A percentile compares a stretch with the other conserved stretches of the same genome.
phyloP scores from a whole-genome alignment of 2,888 invertebrate species.

The Synanthedon vespiformis region DNA sequence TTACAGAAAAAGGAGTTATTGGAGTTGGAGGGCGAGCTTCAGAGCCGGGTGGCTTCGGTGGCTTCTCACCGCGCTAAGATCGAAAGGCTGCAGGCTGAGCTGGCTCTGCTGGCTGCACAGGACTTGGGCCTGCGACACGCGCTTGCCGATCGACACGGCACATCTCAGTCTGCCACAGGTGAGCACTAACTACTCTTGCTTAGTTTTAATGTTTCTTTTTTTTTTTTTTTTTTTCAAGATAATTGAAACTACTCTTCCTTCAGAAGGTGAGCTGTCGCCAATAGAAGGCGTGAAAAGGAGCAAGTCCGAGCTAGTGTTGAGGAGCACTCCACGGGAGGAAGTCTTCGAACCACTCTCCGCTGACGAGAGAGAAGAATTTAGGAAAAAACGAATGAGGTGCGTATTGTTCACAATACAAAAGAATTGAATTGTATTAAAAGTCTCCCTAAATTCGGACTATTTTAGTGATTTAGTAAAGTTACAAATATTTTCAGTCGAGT shows the following conservation, averaged over 20 bases:
- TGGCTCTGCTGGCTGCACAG: conserved; percentile 75
- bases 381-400: conserved; percentile 45
- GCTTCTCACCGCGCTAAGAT: conserved; percentile 75
- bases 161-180: conserved; percentile 29
- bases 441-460: too few relatives aligned
- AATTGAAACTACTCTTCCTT: too few relatives aligned
- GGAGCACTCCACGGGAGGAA: conserved; percentile 30
- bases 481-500: too few relatives aligned
- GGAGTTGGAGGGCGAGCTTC: conserved; percentile 76
- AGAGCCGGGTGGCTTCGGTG: conserved; percentile 71
- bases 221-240: too few relatives aligned
- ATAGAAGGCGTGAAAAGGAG: conserved; percentile 47
- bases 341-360: conserved; percentile 40
- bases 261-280: conserved; percentile 30
- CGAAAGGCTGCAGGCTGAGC: conserved; percentile 76
- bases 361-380: conserved; percentile 46
- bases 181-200: conserved; percentile 8
- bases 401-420: background rate
- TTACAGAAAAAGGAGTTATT: conserved; percentile 78
- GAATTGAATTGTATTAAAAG: too few relatives aligned
- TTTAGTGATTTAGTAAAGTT: too few relatives aligned
- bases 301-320: conserved; percentile 54
- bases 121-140: conserved; percentile 64
- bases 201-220: too few relatives aligned
- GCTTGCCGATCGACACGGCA: conserved; percentile 19